Conservation (phyloP, 2,113 vertebrate genomes). For the Odontophorus gujanensis region DNA sequence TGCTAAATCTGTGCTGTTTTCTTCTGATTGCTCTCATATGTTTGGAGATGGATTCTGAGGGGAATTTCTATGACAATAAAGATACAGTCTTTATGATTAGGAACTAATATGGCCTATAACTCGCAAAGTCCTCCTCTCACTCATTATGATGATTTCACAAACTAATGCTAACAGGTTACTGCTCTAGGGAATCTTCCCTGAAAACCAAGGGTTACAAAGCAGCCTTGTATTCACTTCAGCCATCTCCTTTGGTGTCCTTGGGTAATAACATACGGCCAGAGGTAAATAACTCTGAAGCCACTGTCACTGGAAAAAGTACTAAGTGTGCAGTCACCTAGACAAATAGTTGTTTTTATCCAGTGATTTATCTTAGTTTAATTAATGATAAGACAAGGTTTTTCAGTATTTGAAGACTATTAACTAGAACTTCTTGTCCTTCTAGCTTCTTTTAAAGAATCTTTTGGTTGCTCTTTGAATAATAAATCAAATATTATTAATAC, state of each 20-base stretch:
- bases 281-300: neutral
- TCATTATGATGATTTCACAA: too few species aligned
- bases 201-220: neutral
- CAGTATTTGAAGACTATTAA: neutral
- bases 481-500: neutral
- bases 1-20: neutral
- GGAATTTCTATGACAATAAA: neutral
- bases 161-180: neutral
- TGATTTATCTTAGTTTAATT: neutral
- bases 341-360: neutral
- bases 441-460: neutral
- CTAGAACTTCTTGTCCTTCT: neutral
- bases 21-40: neutral
- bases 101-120: neutral
- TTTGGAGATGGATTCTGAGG: neutral
- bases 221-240: neutral
- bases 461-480: neutral
- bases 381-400: neutral
- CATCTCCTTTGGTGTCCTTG: neutral
- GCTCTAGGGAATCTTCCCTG: neutral
- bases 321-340: neutral
- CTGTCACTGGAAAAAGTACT: neutral
- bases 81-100: neutral
- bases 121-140: neutral
- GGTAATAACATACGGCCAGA: neutral